Evolutionary conservation across 1,140 invertebrate species (phyloP).

Genomic region (Orussus abietinus): DNA sequence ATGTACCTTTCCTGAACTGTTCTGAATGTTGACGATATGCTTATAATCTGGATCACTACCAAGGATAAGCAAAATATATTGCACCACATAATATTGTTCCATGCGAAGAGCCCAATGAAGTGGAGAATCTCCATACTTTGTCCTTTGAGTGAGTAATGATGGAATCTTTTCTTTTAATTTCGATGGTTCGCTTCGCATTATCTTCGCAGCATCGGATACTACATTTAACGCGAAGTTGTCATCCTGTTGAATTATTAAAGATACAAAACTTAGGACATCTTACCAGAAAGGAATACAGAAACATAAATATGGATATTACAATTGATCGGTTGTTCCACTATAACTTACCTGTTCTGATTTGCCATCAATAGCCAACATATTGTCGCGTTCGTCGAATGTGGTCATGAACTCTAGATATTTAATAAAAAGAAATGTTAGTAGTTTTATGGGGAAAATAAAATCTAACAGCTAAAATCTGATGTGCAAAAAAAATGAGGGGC

Average conservation of each 20-base stretch:
- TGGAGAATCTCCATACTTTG: slow-evolving; percentile 37
- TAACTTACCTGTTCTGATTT: slow-evolving; percentile 12
- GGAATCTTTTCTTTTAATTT: slow-evolving; percentile 21
- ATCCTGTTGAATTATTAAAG: background rate
- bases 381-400: background rate
- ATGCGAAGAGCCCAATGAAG: slow-evolving; percentile 40
- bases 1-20: slow-evolving; percentile 36
- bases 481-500: slow-evolving; percentile 8
- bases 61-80: slow-evolving; percentile 33
- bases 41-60: slow-evolving; percentile 24
- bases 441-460: slow-evolving; percentile 2
- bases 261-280: slow-evolving; percentile 2
- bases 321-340: background rate
- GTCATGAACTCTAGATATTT: slow-evolving; percentile 1
- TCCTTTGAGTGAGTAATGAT: slow-evolving; percentile 29
- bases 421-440: too few relatives aligned
- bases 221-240: slow-evolving; percentile 27
- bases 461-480: slow-evolving; percentile 1
- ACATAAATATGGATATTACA: background rate
- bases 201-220: slow-evolving; percentile 22
- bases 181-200: slow-evolving; percentile 20
- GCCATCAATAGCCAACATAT: slow-evolving; percentile 17
- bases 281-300: slow-evolving; percentile 1
- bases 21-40: slow-evolving; percentile 33
- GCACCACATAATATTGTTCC: slow-evolving; percentile 29